Base-by-base conservation (phyloP, 35 echinoderm and acorn worm genomes). In the Apostichopus japonicus region DNA sequence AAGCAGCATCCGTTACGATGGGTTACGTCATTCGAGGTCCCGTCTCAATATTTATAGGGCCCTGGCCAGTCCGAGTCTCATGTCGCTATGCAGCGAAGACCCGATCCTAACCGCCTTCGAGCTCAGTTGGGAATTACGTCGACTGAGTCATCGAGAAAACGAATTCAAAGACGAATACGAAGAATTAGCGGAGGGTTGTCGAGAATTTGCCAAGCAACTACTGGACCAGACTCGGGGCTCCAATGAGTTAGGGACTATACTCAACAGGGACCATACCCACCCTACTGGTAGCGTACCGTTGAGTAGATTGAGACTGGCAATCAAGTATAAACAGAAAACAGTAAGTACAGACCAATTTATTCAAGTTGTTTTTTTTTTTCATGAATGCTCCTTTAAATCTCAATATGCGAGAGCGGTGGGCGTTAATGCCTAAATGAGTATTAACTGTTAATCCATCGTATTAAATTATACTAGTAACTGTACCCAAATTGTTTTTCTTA, bases 101-200 rank as follows among this genome's bases (percentile, higher is more conserved):
- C 97, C 97, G 0, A 91, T 99, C 58, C 86, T 99, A 16, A 99
- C 97, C 0, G 97, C 97, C 23, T 99, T 99, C 56, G 97, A 99
- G 75, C 90, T 99, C 52, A 99, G 97, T 61, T 94, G 95, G 95
- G 97, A 99, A 86, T 92, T 99, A 24, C 87, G 97, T 77, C 94
- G 94, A 70, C 92, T 96, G 8, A 96, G 95, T 53, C 92, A 95
- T n/a, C 87, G 92, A 56, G 97, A 99, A 92, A 99, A 99, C 57
- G 97, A 99, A 88, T 99, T 99, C 90, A 99, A 99, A 67, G 84
- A 91, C 19, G 97, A 99, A 84, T 99, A 99, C 77, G 95, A 99
- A 21, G 94, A 93, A 70, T 53, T 99, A 13, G 95, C 93, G 61
- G 95, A 96, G 13, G 88, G 94, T 54, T 99, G 97, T 62, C 93